phyloP scores from a whole-genome alignment of 2,888 invertebrate species.

The Torymus texanus region DNA sequence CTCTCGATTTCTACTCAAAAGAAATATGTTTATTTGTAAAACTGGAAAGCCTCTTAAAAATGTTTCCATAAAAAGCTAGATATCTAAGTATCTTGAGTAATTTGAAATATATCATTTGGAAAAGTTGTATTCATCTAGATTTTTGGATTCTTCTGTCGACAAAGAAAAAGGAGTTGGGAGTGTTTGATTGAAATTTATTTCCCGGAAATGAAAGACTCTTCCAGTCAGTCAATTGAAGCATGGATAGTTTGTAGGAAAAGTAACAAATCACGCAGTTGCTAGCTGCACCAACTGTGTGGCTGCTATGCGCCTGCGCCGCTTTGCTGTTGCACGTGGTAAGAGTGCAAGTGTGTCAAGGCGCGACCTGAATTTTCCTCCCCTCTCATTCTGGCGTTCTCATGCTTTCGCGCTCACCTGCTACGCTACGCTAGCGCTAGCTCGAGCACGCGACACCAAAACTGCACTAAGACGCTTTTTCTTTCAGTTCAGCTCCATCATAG shows the following conservation, averaged over 20 bases:
- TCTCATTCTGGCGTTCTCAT: conserved; percentile 51
- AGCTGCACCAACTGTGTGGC: neutral
- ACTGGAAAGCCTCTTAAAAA: too few relatives aligned
- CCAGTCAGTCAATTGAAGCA: neutral
- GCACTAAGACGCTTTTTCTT: neutral
- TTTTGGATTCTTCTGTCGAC: neutral
- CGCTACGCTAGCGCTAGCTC: conserved; percentile 20
- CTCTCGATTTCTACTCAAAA: too few relatives aligned
- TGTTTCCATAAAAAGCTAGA: too few relatives aligned
- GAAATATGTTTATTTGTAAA: too few relatives aligned
- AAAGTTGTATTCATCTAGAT: too few relatives aligned
- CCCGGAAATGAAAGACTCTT: neutral
- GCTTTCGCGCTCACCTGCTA: conserved; percentile 47
- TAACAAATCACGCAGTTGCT: conserved; percentile 33
- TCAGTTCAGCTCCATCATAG: neutral
- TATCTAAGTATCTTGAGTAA: too few relatives aligned
- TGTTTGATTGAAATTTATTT: too few relatives aligned
- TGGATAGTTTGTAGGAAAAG: conserved; percentile 31
- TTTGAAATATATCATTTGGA: too few relatives aligned
- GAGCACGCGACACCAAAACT: conserved; percentile 11
- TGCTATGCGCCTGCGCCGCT: conserved; percentile 66
- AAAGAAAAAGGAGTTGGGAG: neutral
- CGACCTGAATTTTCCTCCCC: conserved; percentile 76
- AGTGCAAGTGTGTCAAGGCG: conserved; percentile 75
- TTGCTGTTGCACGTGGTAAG: conserved; percentile 73